Conservation (phyloP, 1,140 invertebrate species). For the Pararge aegeria region DNA sequence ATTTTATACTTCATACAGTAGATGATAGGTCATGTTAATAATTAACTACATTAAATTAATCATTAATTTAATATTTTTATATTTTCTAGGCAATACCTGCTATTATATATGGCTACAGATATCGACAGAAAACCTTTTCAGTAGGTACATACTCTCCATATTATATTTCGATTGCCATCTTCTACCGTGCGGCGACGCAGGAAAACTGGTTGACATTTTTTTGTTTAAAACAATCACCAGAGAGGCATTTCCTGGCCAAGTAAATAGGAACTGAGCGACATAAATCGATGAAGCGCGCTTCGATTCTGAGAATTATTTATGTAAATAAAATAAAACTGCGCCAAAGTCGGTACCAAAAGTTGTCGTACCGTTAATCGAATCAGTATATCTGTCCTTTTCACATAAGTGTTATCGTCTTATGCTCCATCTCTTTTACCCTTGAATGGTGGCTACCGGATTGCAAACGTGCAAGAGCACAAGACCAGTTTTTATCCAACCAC, state of each 20-base stretch:
- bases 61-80: no score
- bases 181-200: background rate
- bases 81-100: no score
- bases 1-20: no score
- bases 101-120: no score
- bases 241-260: constrained; percentile 31
- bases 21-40: no score
- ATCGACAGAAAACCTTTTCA: background rate
- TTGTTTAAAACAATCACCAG: constrained; percentile 19
- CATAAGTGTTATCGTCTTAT: constrained; percentile 20
- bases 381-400: constrained; percentile 46
- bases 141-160: background rate
- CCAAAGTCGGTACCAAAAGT: constrained; percentile 46
- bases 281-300: constrained; percentile 44
- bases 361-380: constrained; percentile 59
- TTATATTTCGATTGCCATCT: background rate
- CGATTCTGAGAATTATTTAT: constrained; percentile 54
- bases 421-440: constrained; percentile 53
- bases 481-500: constrained; percentile 66
- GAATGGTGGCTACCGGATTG: constrained; percentile 69
- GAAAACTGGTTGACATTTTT: constrained; percentile 4
- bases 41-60: no score
- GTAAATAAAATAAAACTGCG: constrained; percentile 52
- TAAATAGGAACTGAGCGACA: constrained; percentile 33
- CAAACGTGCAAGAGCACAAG: constrained; percentile 44